Percentiles rank a stretch among this genome's conserved stretches.
Evolutionary conservation across 2,113 vertebrate genomes (phyloP).

Genomic region (Vidua chalybeata): DNA sequence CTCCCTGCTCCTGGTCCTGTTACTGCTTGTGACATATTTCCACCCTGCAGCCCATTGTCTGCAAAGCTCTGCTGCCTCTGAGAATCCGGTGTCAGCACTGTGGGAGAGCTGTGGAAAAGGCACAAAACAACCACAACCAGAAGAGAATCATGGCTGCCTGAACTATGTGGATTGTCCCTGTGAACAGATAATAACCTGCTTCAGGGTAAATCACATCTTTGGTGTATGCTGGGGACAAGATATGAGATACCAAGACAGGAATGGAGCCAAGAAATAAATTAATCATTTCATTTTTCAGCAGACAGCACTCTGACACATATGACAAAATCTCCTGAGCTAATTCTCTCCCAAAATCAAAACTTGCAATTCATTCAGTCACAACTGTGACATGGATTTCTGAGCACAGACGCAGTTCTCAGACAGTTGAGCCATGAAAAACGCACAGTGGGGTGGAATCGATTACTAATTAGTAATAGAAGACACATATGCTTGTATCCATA

Average conservation of each 20-base stretch:
- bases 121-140: not conserved
- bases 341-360: not conserved
- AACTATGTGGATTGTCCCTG: not conserved
- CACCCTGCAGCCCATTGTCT: not conserved
- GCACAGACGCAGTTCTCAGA: not conserved
- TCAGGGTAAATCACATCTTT: not conserved
- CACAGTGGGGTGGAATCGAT: not conserved
- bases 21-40: not conserved
- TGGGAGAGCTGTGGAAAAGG: not conserved
- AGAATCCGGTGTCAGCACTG: not conserved
- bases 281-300: not conserved
- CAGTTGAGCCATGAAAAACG: not conserved
- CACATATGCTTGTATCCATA: not conserved
- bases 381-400: not conserved
- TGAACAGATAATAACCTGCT: not conserved
- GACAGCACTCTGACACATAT: not conserved
- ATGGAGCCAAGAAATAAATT: not conserved
- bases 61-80: not conserved
- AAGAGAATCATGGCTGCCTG: not conserved
- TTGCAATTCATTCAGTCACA: not conserved
- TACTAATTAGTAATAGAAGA: not conserved
- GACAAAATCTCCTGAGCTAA: not conserved
- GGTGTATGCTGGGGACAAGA: not conserved
- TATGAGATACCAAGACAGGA: not conserved
- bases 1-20: not conserved